phyloP scores from a whole-genome alignment of 2,888 invertebrate species.

The Charanyca ferruginea region DNA sequence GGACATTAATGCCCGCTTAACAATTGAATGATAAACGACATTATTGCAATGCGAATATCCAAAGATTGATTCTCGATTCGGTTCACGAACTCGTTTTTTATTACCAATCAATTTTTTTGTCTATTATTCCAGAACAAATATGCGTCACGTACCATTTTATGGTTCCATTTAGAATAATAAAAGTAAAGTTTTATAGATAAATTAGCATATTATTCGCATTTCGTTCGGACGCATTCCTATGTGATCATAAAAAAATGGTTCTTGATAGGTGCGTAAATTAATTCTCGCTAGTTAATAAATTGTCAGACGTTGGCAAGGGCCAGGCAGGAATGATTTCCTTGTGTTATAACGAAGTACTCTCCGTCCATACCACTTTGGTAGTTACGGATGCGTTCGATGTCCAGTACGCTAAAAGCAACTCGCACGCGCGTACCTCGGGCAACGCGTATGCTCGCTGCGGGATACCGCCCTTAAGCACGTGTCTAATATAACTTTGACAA shows the following conservation, averaged over 20 bases:
- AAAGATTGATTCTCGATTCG: constrained; percentile 74
- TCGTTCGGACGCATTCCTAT: constrained; percentile 41
- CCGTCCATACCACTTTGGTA: constrained; percentile 74
- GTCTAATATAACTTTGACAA: constrained; percentile 54
- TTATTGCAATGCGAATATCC: constrained; percentile 75
- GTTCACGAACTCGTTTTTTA: constrained; percentile 77
- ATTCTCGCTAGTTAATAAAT: constrained; percentile 55
- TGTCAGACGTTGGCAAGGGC: constrained; percentile 60
- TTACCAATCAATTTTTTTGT: constrained; percentile 70
- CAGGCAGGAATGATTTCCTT: constrained; percentile 68
- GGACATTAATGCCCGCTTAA: constrained; percentile 78
- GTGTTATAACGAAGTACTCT: constrained; percentile 71
- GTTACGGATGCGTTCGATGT: constrained; percentile 79
- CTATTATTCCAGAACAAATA: constrained; percentile 59
- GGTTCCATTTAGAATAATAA: constrained; percentile 43
- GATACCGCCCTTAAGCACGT: constrained; percentile 71
- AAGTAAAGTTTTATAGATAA: constrained; percentile 35
- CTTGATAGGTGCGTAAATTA: constrained; percentile 54
- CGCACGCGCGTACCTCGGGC: constrained; percentile 78
- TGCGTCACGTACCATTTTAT: constrained; percentile 49
- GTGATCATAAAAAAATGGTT: constrained; percentile 51
- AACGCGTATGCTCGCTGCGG: constrained; percentile 70
- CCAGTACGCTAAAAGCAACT: constrained; percentile 86
- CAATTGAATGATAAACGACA: constrained; percentile 87
- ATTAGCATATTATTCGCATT: constrained; percentile 51